Evolutionary conservation across 23 tunicate genomes (phyloP).

Genomic region (Trididemnum miniatum): DNA sequence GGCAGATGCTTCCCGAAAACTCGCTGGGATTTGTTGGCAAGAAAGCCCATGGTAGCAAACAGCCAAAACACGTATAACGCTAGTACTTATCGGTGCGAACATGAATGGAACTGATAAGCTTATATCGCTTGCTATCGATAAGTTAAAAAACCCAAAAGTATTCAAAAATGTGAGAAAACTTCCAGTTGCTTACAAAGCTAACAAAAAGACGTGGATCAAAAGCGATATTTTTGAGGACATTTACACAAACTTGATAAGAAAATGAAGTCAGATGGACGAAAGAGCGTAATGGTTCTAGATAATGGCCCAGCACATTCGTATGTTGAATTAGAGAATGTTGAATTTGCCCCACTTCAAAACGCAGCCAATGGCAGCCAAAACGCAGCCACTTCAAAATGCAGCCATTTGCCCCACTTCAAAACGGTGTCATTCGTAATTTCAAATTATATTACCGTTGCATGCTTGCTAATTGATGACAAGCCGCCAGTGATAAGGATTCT

Average conservation of each 20-base stretch:
- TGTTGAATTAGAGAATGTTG: background rate
- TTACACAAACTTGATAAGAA: background rate
- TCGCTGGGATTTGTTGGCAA: background rate
- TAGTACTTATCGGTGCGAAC: slow-evolving; percentile 15
- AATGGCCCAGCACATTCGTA: background rate
- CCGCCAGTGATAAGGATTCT: background rate
- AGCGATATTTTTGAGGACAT: slow-evolving; percentile 1
- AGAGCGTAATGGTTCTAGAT: slow-evolving; percentile 8
- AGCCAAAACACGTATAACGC: slow-evolving; percentile 19
- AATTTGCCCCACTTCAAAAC: slow-evolving; percentile 2
- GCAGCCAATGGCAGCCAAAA: background rate
- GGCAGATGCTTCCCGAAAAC: slow-evolving; percentile 20
- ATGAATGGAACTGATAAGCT: slow-evolving; percentile 24
- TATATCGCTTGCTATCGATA: background rate
- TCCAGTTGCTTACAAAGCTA: slow-evolving; percentile 21
- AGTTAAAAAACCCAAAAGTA: slow-evolving; percentile 17
- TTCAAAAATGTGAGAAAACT: slow-evolving; percentile 9
- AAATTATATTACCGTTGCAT: slow-evolving; percentile 2
- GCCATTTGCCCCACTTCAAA: too few relatives aligned
- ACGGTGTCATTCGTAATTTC: slow-evolving; percentile 12
- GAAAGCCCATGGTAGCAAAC: background rate
- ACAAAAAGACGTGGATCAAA: slow-evolving; percentile 10
- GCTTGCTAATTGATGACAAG: slow-evolving; percentile 12
- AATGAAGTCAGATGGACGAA: background rate
- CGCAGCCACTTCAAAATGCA: background rate